Conservation (phyloP, 2,888 invertebrate species). For the Escarpia spicata region DNA sequence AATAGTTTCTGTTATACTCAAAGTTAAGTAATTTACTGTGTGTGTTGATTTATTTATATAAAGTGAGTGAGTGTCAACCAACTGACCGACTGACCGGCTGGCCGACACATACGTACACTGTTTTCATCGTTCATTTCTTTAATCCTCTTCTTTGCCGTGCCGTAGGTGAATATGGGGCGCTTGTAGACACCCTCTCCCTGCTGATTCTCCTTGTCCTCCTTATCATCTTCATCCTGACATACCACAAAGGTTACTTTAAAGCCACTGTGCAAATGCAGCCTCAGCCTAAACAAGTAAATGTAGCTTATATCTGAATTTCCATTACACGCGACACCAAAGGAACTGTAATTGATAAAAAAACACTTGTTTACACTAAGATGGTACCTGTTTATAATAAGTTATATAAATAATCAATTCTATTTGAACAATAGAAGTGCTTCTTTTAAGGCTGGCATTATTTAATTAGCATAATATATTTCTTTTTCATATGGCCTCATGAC, state of each 20-base stretch:
- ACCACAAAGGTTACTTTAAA: slow-evolving; percentile 1
- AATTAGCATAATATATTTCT: not conserved
- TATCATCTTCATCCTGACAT: not conserved
- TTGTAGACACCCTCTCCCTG: slow-evolving; percentile 7
- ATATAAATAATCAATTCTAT: too few relatives aligned
- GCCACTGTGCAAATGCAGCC: not conserved
- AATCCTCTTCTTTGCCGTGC: slow-evolving; percentile 25
- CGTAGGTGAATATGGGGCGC: slow-evolving; percentile 17
- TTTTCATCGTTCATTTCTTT: slow-evolving; percentile 66
- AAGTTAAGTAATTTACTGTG: too few relatives aligned
- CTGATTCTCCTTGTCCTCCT: slow-evolving; percentile 18
- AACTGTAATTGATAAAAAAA: not conserved
- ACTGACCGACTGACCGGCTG: not conserved
- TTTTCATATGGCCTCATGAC: not conserved
- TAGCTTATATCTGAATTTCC: not conserved
- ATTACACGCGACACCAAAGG: not conserved
- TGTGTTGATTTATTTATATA: too few relatives aligned
- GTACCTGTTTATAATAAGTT: not conserved
- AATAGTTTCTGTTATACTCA: too few relatives aligned
- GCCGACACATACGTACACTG: slow-evolving; percentile 46
- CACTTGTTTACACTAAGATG: not conserved
- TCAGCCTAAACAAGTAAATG: not conserved
- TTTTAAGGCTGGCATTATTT: not conserved
- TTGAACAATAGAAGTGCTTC: not conserved
- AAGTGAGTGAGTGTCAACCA: too few relatives aligned